Evolutionary conservation across 2,888 invertebrate genomes (phyloP).

Genomic region (Therioaphis trifolii): DNA sequence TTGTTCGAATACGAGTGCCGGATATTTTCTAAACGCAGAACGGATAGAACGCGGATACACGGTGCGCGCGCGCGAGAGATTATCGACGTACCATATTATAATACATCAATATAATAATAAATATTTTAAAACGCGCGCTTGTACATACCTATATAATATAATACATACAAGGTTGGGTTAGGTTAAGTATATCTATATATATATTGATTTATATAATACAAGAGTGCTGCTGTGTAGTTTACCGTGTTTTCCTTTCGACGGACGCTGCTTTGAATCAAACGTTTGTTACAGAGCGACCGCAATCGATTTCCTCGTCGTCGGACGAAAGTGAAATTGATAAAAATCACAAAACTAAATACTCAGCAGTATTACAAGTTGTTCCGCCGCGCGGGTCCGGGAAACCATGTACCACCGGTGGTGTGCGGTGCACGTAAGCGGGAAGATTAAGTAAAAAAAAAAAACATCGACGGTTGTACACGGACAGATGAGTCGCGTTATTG

Average conservation of each 20-base stretch:
- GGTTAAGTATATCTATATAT: no score
- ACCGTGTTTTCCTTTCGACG: background rate
- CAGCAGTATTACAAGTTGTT: background rate
- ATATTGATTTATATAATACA: no score
- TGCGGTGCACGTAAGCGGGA: no score
- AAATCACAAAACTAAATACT: background rate
- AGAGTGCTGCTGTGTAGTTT: no score
- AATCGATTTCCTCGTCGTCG: background rate
- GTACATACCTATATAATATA: background rate
- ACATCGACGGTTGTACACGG: no score
- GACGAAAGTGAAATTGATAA: conserved; percentile 13
- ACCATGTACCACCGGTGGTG: no score
- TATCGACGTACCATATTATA: background rate
- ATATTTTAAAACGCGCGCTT: no score
- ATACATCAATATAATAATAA: no score
- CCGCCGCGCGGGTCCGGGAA: no score
- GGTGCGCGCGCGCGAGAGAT: background rate
- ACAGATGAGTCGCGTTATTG: no score
- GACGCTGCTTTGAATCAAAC: background rate
- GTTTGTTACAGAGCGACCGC: background rate
- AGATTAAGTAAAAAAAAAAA: no score
- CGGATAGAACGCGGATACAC: conserved; percentile 4
- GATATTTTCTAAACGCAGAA: conserved; percentile 47
- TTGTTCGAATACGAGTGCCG: conserved; percentile 21
- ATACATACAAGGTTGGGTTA: no score